These are phyloP conservation scores for Parasteatoda tepidariorum DNA, from an alignment of 1,140 invertebrate species.

Conservation along the genomic window DNA sequence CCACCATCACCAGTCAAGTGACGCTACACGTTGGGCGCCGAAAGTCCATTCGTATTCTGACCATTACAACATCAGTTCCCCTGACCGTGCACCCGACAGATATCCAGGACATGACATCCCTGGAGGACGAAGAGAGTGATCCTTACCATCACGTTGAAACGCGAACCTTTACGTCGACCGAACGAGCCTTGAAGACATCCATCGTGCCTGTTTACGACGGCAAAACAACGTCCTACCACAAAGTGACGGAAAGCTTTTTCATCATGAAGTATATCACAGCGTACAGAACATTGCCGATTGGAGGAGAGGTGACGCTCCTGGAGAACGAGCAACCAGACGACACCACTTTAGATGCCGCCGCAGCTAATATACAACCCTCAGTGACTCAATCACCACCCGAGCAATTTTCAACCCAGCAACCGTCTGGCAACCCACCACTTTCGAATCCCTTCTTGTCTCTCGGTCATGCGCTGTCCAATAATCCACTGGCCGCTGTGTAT, in stretches of 20 bases:
- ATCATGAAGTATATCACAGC: conserved; percentile 65
- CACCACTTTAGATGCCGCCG: conserved; percentile 26
- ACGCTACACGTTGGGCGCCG: conserved; percentile 63
- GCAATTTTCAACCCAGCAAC: conserved; percentile 27
- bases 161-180: conserved; percentile 64
- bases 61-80: conserved; percentile 77
- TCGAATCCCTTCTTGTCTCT: conserved; percentile 56
- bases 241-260: conserved; percentile 65
- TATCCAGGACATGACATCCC: conserved; percentile 62
- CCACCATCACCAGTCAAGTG: conserved; percentile 63
- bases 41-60: conserved; percentile 63
- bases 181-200: conserved; percentile 63
- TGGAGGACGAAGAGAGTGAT: conserved; percentile 2
- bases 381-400: conserved; percentile 31
- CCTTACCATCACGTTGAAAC: conserved; percentile 62
- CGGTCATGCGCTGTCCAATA: conserved; percentile 54
- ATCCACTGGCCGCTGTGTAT: conserved; percentile 60
- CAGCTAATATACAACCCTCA: conserved; percentile 44
- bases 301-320: conserved; percentile 60
- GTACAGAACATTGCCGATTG: conserved; percentile 63
- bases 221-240: conserved; percentile 63
- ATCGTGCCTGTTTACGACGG: conserved; percentile 64
- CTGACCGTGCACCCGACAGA: conserved; percentile 85
- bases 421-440: conserved; percentile 15
- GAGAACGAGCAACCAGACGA: conserved; percentile 9